A percentile compares a stretch with the other conserved stretches of the same genome.
Conservation (phyloP, 53 echinoderm and acorn worm species). For the Luidia sarsii region DNA sequence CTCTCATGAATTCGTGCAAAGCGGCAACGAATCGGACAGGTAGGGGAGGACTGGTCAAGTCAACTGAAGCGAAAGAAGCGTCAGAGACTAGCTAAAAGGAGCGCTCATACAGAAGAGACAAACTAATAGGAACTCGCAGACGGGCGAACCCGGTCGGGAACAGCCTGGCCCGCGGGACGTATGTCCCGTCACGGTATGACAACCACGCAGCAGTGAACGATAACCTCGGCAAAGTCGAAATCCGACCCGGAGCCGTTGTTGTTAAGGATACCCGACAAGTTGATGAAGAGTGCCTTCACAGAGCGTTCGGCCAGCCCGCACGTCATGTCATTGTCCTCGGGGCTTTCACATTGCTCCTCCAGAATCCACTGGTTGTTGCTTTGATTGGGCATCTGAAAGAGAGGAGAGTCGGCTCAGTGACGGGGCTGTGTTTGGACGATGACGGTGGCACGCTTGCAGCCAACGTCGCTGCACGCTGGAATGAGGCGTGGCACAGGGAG, state of each 20-base stretch:
- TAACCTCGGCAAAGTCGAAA: conserved; percentile 7
- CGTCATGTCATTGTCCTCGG: background rate
- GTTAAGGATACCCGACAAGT: background rate
- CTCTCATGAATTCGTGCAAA: no score
- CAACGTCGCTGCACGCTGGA: background rate
- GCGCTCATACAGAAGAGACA: no score
- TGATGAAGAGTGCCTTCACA: conserved; percentile 1
- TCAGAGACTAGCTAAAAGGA: no score
- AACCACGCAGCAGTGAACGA: conserved; percentile 6
- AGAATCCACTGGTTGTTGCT: conserved; percentile 36
- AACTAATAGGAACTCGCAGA: no score
- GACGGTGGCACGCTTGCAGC: background rate
- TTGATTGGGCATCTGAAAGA: background rate
- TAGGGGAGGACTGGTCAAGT: no score
- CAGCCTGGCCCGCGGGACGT: no score
- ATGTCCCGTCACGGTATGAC: background rate
- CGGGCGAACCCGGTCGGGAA: no score
- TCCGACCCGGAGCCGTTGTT: background rate
- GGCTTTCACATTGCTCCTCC: background rate
- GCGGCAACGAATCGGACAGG: no score
- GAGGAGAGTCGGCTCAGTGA: no score
- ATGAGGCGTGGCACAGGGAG: background rate
- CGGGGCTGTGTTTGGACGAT: no score
- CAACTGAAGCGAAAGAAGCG: no score
- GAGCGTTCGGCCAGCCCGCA: conserved; percentile 8